Evolutionary conservation across 2,797 vertebrate genomes (phyloP).

Genomic region (Pelobates cultripes): DNA sequence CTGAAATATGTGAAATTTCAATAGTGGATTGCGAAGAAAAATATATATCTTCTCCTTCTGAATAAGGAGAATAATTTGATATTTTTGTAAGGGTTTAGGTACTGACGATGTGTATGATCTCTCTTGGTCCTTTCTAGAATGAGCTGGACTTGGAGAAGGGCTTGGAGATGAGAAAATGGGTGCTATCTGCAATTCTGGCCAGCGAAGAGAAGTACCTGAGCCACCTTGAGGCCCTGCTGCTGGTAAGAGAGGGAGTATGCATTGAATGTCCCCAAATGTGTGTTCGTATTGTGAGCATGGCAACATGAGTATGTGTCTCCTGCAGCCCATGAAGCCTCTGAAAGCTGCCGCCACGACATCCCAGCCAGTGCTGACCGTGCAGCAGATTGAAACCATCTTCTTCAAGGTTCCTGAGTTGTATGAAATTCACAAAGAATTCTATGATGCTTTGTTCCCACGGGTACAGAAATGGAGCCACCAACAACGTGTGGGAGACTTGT

Average conservation of each 20-base stretch:
- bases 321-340: slow-evolving; percentile 95
- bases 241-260: slow-evolving; percentile 72
- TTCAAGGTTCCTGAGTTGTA: slow-evolving; percentile 99
- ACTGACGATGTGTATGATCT: too few relatives aligned
- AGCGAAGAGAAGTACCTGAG: slow-evolving; percentile 91
- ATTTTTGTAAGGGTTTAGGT: too few relatives aligned
- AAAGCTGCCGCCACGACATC: slow-evolving; percentile 96
- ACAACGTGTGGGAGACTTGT: slow-evolving; percentile 95
- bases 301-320: not conserved
- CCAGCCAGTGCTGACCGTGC: slow-evolving; percentile 89
- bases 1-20: too few relatives aligned
- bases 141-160: slow-evolving; percentile 91
- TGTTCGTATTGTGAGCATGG: not conserved
- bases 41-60: too few relatives aligned
- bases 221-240: slow-evolving; percentile 88
- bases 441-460: slow-evolving; percentile 88
- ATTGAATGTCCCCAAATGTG: not conserved
- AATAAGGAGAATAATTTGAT: too few relatives aligned
- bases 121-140: slow-evolving; percentile 67
- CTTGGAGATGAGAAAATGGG: slow-evolving; percentile 95
- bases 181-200: slow-evolving; percentile 92
- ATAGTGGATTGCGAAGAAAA: too few relatives aligned
- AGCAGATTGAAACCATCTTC: slow-evolving; percentile 98
- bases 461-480: slow-evolving; percentile 97
- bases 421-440: slow-evolving; percentile 97